Percentiles rank a stretch among this genome's conserved stretches.
Conservation (phyloP, 2,797 vertebrate species). For the Molossus alvarezi region DNA sequence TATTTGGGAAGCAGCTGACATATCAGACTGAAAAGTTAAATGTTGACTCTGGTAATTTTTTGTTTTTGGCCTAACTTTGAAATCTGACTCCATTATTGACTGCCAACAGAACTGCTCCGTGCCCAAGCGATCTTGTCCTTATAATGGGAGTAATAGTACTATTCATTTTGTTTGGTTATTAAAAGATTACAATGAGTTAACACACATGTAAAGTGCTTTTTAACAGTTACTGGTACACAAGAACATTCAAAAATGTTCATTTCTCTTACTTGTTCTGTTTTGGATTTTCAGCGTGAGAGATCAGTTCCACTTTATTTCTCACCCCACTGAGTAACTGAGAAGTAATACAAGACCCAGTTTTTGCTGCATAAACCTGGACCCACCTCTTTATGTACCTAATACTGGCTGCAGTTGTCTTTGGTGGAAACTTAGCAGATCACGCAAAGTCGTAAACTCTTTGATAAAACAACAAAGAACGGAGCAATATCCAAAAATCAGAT, state of each 20-base stretch:
- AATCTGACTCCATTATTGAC: neutral
- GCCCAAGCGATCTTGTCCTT: neutral
- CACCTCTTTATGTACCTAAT: neutral
- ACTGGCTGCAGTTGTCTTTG: neutral
- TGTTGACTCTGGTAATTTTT: neutral
- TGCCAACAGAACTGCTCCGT: neutral
- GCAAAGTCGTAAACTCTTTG: neutral
- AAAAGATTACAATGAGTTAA: slow-evolving; percentile 63
- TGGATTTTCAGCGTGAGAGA: neutral
- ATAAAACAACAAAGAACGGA: neutral
- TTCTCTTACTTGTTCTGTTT: neutral
- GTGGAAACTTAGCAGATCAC: neutral
- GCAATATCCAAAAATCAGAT: neutral
- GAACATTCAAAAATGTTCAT: slow-evolving; percentile 16
- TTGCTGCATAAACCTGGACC: neutral
- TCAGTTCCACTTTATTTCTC: slow-evolving; percentile 18
- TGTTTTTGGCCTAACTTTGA: neutral
- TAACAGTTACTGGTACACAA: neutral
- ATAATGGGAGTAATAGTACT: neutral
- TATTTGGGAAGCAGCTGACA: slow-evolving; percentile 30
- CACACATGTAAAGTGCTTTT: neutral
- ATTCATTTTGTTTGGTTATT: neutral
- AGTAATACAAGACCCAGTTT: slow-evolving; percentile 11
- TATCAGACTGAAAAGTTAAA: slow-evolving; percentile 20
- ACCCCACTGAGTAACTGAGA: neutral